Evolutionary conservation across 1,140 invertebrate species (phyloP), one percentile per base, ranked within the genome.

Genomic region (Zaprionus nigranus): DNA sequence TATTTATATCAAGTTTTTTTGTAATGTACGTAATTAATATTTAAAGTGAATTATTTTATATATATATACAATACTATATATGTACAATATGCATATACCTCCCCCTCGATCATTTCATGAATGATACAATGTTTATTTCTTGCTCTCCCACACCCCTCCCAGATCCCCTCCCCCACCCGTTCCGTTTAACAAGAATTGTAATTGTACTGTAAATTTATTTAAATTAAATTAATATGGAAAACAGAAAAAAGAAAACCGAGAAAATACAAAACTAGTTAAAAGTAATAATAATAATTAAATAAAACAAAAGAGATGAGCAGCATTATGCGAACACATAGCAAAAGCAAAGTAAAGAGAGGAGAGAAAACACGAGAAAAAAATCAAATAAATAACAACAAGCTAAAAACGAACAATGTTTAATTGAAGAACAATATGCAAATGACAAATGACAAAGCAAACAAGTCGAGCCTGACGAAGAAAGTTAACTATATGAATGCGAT

Each of bases 11-110:
- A 64, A 60, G 36, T 65, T 76, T 77, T 71, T 73, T 66, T 73
- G 69, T 77, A 77, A 77, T 73, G 68, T 77, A 77, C 75, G 69
- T 77, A 72, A 77, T 67, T 76, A 76, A 76, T 76, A 72, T 76
- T 65, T 77, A 73, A 73, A 77, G 20, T 43, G 49, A 60, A 72
- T 77, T 77, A 58, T 76, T 76, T 76, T 64, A 65, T 76, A 75
- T 64, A 65, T 76, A 75, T 46, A 46, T 46, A 43, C 15, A 43
- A 26, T 17, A 46, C n/a, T 46, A 46, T 17, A 46, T 46, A 46
- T 46, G 30, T 46, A 46, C 40, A 17, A 46, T 46, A 46, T 46
- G 17, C 17, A 26, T 46, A 58, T 40, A 46, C 17, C 24, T 26
- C 7, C 7, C 40, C 40, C 7, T 30, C 15, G n/a, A 71, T 65